A percentile compares a stretch with the other conserved stretches of the same genome.
Evolutionary conservation across 92 coral and sea anemone species (phyloP).

Genomic region (Umimayanthus kanabou): DNA sequence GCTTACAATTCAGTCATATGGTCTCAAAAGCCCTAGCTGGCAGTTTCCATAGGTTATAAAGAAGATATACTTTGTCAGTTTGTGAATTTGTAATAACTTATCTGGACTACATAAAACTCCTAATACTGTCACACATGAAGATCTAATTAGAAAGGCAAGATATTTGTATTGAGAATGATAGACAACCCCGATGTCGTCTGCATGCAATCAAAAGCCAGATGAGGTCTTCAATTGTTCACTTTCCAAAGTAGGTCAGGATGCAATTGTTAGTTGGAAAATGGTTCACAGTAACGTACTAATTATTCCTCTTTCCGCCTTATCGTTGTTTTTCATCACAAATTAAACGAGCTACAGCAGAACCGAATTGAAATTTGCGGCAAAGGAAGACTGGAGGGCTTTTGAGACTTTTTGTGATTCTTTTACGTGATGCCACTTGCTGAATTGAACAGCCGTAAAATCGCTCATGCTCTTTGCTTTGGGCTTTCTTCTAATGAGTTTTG

Average conservation of each 20-base stretch:
- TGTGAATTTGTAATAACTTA: not conserved
- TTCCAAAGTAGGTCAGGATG: not conserved
- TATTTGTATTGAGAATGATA: not conserved
- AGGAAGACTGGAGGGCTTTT: not conserved
- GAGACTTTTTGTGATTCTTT: not conserved
- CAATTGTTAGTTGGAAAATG: not conserved
- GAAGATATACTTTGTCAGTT: not conserved
- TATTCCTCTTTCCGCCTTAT: not conserved
- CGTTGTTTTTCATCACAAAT: not conserved
- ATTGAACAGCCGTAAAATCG: slow-evolving; percentile 32
- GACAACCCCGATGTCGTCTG: slow-evolving; percentile 11
- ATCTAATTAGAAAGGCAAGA: not conserved
- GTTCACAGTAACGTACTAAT: not conserved
- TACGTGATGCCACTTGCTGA: slow-evolving; percentile 3
- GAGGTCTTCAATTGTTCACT: not conserved
- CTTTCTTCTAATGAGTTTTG: slow-evolving; percentile 19
- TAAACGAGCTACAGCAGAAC: not conserved
- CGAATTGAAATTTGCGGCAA: not conserved
- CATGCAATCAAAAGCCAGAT: not conserved
- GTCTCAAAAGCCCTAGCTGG: not conserved
- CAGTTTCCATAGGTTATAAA: not conserved
- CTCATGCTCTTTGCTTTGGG: slow-evolving; percentile 28
- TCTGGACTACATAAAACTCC: not conserved
- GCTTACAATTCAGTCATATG: not conserved
- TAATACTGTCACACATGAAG: slow-evolving; percentile 4